A percentile compares a stretch with the other conserved stretches of the same genome.
phyloP scores from a whole-genome alignment of 2,888 invertebrate species.

The Leptinotarsa rubiginosa region DNA sequence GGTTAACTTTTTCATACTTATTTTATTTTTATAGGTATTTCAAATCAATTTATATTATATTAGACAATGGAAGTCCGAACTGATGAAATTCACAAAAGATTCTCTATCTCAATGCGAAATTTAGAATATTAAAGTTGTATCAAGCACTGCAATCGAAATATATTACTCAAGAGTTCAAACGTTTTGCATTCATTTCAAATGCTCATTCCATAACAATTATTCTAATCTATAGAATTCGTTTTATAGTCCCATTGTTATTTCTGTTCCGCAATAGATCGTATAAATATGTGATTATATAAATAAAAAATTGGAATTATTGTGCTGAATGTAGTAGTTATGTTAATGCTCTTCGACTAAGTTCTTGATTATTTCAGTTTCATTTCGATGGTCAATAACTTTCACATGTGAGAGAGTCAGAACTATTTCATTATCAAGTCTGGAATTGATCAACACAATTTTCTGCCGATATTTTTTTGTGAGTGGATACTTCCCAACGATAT shows the following conservation, averaged over 20 bases:
- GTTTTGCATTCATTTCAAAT: conserved; percentile 24
- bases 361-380: conserved; percentile 2
- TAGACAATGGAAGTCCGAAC: too few relatives aligned
- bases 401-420: not conserved
- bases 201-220: not conserved
- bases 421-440: not conserved
- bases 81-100: not conserved
- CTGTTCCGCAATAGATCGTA: not conserved
- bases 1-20: too few relatives aligned
- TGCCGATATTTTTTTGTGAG: too few relatives aligned
- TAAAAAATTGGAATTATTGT: not conserved
- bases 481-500: too few relatives aligned
- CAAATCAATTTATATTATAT: too few relatives aligned
- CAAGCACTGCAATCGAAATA: conserved; percentile 3
- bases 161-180: conserved; percentile 19
- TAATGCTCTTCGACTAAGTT: not conserved
- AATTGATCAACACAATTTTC: not conserved
- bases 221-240: conserved; percentile 7
- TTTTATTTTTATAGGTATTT: too few relatives aligned
- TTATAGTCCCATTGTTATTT: not conserved
- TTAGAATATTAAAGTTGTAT: not conserved
- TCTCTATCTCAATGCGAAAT: not conserved
- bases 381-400: not conserved
- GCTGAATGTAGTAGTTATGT: conserved; percentile 6
- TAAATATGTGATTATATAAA: not conserved